These are phyloP conservation scores for Dufourea novaeangliae DNA, from an alignment of 1,140 invertebrate genomes.

Conservation along the genomic window DNA sequence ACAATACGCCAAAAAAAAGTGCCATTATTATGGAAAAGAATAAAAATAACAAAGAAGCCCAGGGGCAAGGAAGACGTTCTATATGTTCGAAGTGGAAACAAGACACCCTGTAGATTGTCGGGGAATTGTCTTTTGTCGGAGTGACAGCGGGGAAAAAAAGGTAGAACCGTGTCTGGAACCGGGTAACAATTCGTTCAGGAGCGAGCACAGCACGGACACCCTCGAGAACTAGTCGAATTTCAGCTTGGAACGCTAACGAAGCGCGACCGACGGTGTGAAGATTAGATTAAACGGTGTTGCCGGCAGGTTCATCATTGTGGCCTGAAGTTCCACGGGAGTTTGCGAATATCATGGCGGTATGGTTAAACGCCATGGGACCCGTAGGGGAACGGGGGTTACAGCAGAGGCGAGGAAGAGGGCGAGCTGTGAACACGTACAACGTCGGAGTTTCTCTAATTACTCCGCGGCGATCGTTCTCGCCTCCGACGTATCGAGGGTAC, in stretches of 20 bases:
- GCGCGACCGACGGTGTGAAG: constrained; percentile 11
- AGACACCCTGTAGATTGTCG: too few relatives aligned
- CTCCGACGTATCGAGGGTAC: background rate
- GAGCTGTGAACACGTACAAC: background rate
- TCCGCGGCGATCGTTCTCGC: background rate
- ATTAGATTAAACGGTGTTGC: constrained; percentile 39
- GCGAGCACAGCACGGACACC: background rate
- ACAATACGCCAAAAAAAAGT: too few relatives aligned
- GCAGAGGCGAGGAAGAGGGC: background rate
- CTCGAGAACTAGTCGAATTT: constrained; percentile 20
- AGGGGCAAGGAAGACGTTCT: background rate
- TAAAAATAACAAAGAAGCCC: too few relatives aligned
- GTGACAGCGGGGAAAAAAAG: too few relatives aligned
- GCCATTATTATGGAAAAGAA: too few relatives aligned
- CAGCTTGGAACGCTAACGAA: constrained; percentile 23
- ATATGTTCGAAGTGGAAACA: too few relatives aligned
- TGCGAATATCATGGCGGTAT: constrained; percentile 25
- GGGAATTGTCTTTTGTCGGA: too few relatives aligned
- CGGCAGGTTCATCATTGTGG: constrained; percentile 18
- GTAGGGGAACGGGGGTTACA: background rate
- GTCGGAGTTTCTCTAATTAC: constrained; percentile 13
- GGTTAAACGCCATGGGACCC: background rate
- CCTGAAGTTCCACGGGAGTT: constrained; percentile 19
- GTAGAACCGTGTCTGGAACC: background rate
- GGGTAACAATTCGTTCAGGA: background rate